Base-by-base conservation (phyloP, 1,140 invertebrate species). In the Vanessa atalanta region DNA sequence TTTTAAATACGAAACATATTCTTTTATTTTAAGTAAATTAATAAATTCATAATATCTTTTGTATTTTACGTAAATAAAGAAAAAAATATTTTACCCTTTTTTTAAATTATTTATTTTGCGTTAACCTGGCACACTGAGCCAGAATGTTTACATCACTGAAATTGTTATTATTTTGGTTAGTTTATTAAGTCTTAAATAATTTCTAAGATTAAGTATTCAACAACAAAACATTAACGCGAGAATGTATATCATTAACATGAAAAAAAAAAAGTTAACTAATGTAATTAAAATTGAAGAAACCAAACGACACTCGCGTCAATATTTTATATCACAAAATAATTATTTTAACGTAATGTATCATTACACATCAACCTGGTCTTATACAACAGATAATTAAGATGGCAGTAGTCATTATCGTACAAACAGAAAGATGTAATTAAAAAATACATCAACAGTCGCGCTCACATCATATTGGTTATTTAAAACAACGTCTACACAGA, bases 401-500 rank as follows among this genome's bases (percentile, higher is more conserved):
- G 70, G 61, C 70, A 71, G 70, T 71, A 64, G 16, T 60, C 12
- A 65, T 65, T 47, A 47, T 51, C 51, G 65, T 69, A 73, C 47
- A 78, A 77, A 79, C 51, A 75, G 64, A 80, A 82, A 79, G 64
- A 61, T 60, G 72, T 68, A 65, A 71, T 70, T 71, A 72, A 60
- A 43, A 72, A 75, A 73, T 73, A 80, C 75, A 83, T 77, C 70
- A 80, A 78, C 75, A 74, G 78, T 73, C 79, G 79, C 79, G 70
- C 77, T 71, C 78, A 81, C 79, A 76, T 75, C n/a, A 63, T 68
- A 70, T 80, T 77, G 79, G 73, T 57, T 57, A 16, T 76, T 79
- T 76, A 79, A 80, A 82, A 79, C 81, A 82, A 84, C 80, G 79
- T 66, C 80, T 87, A 89, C 83, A 85, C 83, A 82, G 79, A 72